Percentiles rank a stretch among this genome's conserved stretches.
Conservation (phyloP, 2,888 invertebrate genomes). For the Caenorhabditis sulstoni region DNA sequence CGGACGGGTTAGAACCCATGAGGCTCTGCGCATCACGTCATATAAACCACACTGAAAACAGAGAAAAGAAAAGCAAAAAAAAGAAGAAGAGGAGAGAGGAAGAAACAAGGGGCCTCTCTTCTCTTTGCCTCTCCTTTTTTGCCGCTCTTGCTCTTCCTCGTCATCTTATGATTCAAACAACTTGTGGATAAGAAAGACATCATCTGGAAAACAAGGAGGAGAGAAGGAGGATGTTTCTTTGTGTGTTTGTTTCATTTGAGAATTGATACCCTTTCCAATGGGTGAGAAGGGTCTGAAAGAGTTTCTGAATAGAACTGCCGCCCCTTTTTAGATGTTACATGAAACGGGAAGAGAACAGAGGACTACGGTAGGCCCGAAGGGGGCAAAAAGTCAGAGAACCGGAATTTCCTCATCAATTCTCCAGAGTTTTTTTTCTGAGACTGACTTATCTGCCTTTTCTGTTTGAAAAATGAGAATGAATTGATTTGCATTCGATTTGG, state of each 20-base stretch:
- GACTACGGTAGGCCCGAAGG: slow-evolving; percentile 5
- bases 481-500: slow-evolving; percentile 12
- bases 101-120: slow-evolving; percentile 36
- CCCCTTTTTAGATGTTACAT: neutral
- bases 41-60: slow-evolving; percentile 56
- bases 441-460: slow-evolving; percentile 32
- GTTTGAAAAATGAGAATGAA: slow-evolving; percentile 17
- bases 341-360: neutral
- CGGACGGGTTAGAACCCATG: neutral
- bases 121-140: slow-evolving; percentile 5
- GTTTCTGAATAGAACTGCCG: neutral
- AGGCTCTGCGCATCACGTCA: slow-evolving; percentile 44
- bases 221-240: slow-evolving; percentile 1
- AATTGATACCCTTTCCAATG: neutral
- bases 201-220: neutral
- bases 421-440: slow-evolving; percentile 17
- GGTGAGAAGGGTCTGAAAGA: neutral
- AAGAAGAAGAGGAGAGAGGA: slow-evolving; percentile 20
- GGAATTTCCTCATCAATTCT: slow-evolving; percentile 35
- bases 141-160: slow-evolving; percentile 10
- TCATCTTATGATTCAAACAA: slow-evolving; percentile 54
- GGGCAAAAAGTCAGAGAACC: slow-evolving; percentile 14
- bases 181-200: slow-evolving; percentile 31
- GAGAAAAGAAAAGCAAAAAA: slow-evolving; percentile 31
- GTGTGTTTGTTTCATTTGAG: slow-evolving; percentile 33